These are phyloP conservation scores for Tridacna crocea DNA, from an alignment of 2,888 invertebrate species.

Conservation along the genomic window DNA sequence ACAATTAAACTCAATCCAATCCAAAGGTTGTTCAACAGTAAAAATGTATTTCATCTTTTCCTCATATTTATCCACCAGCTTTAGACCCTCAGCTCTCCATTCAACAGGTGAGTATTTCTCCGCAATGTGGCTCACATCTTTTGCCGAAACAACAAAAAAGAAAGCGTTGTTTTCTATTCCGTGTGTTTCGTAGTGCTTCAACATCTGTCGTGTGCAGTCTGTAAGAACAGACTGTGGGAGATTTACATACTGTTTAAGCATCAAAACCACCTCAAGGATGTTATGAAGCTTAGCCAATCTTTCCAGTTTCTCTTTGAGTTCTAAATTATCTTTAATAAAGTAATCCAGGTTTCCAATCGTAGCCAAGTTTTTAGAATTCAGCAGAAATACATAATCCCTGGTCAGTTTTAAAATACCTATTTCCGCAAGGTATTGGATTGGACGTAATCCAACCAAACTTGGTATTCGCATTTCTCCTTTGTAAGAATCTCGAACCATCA, in stretches of 20 bases:
- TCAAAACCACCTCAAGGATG: constrained; percentile 74
- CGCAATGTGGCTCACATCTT: constrained; percentile 56
- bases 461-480: constrained; percentile 70
- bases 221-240: constrained; percentile 67
- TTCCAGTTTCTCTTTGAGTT: constrained; percentile 61
- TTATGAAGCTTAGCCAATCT: constrained; percentile 72
- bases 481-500: constrained; percentile 77
- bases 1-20: constrained; percentile 48
- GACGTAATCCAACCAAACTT: constrained; percentile 67
- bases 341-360: constrained; percentile 64
- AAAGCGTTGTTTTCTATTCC: constrained; percentile 52
- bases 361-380: constrained; percentile 73
- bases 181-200: constrained; percentile 69
- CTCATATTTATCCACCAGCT: constrained; percentile 45
- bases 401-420: constrained; percentile 78
- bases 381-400: constrained; percentile 72
- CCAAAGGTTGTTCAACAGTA: constrained; percentile 65
- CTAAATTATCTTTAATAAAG: constrained; percentile 55
- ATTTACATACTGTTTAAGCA: constrained; percentile 72
- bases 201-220: constrained; percentile 65
- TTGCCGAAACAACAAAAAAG: constrained; percentile 66
- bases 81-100: constrained; percentile 65
- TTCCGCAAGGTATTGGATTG: constrained; percentile 76
- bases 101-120: constrained; percentile 61
- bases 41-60: constrained; percentile 61